These are phyloP conservation scores for Drosophila sucinea DNA, from an alignment of 1,140 invertebrate genomes.

Conservation along the genomic window DNA sequence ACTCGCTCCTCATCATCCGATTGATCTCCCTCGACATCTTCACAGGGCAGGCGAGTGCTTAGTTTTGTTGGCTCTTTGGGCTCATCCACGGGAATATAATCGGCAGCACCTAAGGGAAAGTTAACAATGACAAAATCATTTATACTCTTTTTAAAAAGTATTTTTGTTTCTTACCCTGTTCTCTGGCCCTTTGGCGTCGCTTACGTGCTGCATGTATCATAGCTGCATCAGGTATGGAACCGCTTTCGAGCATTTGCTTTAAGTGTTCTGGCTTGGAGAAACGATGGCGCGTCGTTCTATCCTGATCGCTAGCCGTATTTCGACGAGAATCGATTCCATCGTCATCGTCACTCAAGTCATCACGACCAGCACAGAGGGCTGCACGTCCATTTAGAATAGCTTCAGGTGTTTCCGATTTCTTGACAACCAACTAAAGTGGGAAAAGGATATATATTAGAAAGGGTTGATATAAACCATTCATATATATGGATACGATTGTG, in stretches of 20 bases:
- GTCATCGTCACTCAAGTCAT: conserved; percentile 90
- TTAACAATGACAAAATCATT: neutral
- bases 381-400: conserved; percentile 90
- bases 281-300: conserved; percentile 82
- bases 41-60: conserved; percentile 88
- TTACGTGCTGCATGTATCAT: conserved; percentile 98
- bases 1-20: conserved; percentile 87
- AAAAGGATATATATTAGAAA: conserved; percentile 23
- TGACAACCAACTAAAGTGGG: conserved; percentile 84
- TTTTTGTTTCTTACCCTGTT: conserved; percentile 60
- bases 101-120: conserved; percentile 84
- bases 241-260: conserved; percentile 90
- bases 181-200: conserved; percentile 90
- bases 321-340: conserved; percentile 83
- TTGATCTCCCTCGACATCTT: conserved; percentile 94
- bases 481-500: neutral
- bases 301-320: conserved; percentile 73
- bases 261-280: conserved; percentile 88
- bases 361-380: conserved; percentile 89
- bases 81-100: conserved; percentile 92
- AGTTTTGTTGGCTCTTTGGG: conserved; percentile 82
- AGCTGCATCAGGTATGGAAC: conserved; percentile 97
- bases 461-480: conserved; percentile 28
- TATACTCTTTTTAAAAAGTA: neutral
- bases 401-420: conserved; percentile 84